Conservation (phyloP, 2,797 vertebrate genomes). For the Poeciliopsis paucimaculata region DNA sequence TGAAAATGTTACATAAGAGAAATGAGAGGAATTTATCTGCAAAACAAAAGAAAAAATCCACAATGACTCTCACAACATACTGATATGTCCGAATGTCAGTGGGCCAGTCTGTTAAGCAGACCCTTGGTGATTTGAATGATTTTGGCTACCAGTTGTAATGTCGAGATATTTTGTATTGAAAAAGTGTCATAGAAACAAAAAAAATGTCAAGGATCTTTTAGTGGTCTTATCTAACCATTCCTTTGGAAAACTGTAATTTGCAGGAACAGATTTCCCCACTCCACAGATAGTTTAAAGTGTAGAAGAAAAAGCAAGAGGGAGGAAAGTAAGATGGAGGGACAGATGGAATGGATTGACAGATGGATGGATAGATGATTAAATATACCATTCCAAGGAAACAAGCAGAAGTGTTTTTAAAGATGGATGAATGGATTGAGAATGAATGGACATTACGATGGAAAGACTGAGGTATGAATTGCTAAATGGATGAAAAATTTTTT, state of each 20-base stretch:
- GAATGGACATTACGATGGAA: not conserved
- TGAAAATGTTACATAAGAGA: not conserved
- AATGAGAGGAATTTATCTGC: not conserved
- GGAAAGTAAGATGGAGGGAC: too few relatives aligned
- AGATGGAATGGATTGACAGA: not conserved
- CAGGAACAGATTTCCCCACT: too few relatives aligned
- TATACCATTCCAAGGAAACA: not conserved
- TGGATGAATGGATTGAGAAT: not conserved
- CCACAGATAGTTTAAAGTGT: too few relatives aligned
- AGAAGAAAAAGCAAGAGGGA: not conserved
- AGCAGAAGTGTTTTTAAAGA: not conserved
- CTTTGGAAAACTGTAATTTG: too few relatives aligned
- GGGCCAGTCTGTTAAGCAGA: not conserved
- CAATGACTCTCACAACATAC: not conserved
- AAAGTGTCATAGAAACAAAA: too few relatives aligned
- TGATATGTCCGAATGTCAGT: not conserved
- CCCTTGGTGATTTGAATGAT: not conserved
- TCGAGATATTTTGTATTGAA: not conserved
- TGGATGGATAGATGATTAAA: not conserved
- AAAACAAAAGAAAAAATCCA: not conserved
- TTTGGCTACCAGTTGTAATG: not conserved
- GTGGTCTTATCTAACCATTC: too few relatives aligned
- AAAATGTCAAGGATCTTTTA: too few relatives aligned
- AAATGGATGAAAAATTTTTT: not conserved
- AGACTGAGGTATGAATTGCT: not conserved